phyloP scores from a whole-genome alignment of 2,113 vertebrate genomes.

The Pomatorhinus ruficollis region DNA sequence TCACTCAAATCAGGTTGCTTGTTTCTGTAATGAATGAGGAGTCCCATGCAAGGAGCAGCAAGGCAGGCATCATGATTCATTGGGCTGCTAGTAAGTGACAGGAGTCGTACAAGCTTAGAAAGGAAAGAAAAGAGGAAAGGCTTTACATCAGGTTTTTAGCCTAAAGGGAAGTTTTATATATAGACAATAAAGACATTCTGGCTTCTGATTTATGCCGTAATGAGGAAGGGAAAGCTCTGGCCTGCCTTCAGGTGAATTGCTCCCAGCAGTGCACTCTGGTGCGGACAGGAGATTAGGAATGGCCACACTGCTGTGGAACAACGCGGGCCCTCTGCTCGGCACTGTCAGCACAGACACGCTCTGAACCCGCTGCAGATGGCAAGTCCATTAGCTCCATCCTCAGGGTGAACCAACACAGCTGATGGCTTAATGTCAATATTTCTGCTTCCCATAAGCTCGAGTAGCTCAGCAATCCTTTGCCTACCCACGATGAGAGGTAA shows the following conservation, averaged over 20 bases:
- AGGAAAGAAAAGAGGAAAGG: background rate
- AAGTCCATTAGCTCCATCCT: background rate
- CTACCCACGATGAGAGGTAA: background rate
- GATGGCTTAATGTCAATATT: background rate
- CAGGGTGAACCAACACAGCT: background rate
- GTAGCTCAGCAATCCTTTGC: background rate
- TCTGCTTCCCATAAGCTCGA: background rate
- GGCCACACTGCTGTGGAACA: rapidly evolving
- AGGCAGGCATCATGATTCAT: background rate
- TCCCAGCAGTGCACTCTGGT: background rate
- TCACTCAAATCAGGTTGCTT: background rate
- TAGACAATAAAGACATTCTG: background rate
- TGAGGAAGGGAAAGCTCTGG: background rate
- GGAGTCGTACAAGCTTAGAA: background rate
- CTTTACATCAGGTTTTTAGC: background rate
- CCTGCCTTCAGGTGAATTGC: background rate
- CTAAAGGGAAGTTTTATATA: background rate
- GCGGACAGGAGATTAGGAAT: background rate
- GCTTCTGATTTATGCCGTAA: background rate
- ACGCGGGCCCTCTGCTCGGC: background rate
- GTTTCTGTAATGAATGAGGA: background rate
- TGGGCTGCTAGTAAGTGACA: background rate
- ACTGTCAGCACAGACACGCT: rapidly evolving
- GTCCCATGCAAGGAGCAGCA: background rate
- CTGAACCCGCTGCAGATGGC: background rate